Conservation (phyloP, 2,888 invertebrate genomes). For the Acleris holmiana region DNA sequence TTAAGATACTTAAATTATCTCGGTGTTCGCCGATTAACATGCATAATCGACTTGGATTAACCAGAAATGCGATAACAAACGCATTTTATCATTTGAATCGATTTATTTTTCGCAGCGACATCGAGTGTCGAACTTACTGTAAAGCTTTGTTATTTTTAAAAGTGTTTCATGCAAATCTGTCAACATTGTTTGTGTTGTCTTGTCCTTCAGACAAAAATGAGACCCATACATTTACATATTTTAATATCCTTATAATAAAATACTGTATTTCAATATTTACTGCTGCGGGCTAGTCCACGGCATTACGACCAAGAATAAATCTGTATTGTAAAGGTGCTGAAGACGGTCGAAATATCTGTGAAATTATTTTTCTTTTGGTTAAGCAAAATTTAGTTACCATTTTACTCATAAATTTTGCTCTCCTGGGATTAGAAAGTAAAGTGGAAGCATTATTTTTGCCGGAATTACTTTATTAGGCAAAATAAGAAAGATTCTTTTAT, state of each 20-base stretch:
- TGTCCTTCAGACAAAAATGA: not conserved
- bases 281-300: constrained; percentile 2
- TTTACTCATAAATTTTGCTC: constrained; percentile 36
- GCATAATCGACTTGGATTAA: constrained; percentile 55
- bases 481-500: constrained; percentile 34
- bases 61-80: constrained; percentile 45
- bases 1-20: constrained; percentile 62
- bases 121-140: not conserved
- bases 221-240: constrained; percentile 18
- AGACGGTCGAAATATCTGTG: constrained; percentile 25
- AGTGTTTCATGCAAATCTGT: not conserved
- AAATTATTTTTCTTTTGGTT: constrained; percentile 31
- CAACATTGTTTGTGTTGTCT: not conserved
- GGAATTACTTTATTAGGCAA: constrained; percentile 37
- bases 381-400: constrained; percentile 34
- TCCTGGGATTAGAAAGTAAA: constrained; percentile 36
- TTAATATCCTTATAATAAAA: constrained; percentile 2
- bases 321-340: constrained; percentile 22
- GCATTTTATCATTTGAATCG: not conserved
- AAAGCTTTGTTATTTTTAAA: not conserved
- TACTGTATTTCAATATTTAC: constrained; percentile 20
- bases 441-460: constrained; percentile 34
- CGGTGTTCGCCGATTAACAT: constrained; percentile 63
- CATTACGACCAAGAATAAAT: constrained; percentile 15
- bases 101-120: not conserved